Evolutionary conservation across 30 jellyfish, hydroid and myxozoan genomes (phyloP).

Genomic region (Cassiopea andromeda): DNA sequence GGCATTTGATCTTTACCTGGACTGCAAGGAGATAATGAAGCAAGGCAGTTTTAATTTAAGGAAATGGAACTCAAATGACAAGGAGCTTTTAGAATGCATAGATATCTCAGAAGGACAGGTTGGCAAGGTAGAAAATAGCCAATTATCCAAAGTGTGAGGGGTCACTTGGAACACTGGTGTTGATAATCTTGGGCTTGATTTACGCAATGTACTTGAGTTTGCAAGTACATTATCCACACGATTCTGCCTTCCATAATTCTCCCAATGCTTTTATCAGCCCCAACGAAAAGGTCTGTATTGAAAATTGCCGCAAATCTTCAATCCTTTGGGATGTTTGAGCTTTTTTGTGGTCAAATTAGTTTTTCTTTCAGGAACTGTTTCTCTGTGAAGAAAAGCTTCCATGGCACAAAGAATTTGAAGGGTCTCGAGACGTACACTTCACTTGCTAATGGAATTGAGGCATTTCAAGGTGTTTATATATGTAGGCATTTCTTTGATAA

Average conservation of each 20-base stretch:
- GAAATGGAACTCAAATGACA: slow-evolving; percentile 29
- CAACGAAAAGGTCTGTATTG: neutral
- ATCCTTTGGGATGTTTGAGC: neutral
- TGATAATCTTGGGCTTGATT: slow-evolving; percentile 10
- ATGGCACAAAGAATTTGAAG: neutral
- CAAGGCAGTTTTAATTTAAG: slow-evolving; percentile 34
- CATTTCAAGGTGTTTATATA: neutral
- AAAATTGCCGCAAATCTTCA: neutral
- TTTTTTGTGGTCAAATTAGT: too few species aligned
- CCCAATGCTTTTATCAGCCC: neutral
- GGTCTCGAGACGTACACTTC: neutral
- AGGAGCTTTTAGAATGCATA: slow-evolving; percentile 15
- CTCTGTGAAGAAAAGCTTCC: neutral
- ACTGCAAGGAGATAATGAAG: slow-evolving; percentile 2
- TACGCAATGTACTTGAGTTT: neutral
- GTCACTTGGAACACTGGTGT: slow-evolving; percentile 11
- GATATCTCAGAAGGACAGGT: neutral
- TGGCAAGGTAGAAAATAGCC: neutral
- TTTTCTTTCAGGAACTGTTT: neutral
- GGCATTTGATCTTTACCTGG: slow-evolving; percentile 17
- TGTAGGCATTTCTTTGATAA: neutral
- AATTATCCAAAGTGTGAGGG: slow-evolving; percentile 13
- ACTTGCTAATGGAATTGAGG: neutral
- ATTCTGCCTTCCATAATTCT: too few species aligned
- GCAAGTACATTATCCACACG: slow-evolving; percentile 2